Conservation (phyloP, 2,888 invertebrate genomes). For the Hyles lineata region DNA sequence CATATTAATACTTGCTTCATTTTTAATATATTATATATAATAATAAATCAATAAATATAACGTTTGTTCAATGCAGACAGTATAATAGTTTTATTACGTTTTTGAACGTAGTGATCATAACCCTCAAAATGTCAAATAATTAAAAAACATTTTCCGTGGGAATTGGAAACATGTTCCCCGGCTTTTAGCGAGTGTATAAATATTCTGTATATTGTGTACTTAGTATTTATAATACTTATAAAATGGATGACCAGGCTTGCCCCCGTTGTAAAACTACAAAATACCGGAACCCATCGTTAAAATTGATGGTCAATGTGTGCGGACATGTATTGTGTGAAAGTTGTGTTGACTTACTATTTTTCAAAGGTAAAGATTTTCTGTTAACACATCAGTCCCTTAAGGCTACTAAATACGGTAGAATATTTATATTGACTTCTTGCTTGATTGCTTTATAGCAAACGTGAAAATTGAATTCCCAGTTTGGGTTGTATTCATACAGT, state of each 20-base stretch:
- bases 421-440: not conserved
- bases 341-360: slow-evolving; percentile 97
- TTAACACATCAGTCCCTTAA: not conserved
- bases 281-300: slow-evolving; percentile 97
- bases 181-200: not conserved
- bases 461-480: too few relatives aligned
- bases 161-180: slow-evolving; percentile 16
- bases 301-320: slow-evolving; percentile 99
- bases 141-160: slow-evolving; percentile 3
- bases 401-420: not conserved
- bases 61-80: too few relatives aligned
- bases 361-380: slow-evolving; percentile 89
- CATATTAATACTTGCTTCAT: too few relatives aligned
- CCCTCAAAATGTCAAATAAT: slow-evolving; percentile 1
- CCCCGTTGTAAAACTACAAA: slow-evolving; percentile 98
- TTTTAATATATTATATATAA: too few relatives aligned
- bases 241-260: slow-evolving; percentile 94
- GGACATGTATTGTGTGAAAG: slow-evolving; percentile 99
- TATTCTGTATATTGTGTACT: not conserved
- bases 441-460: too few relatives aligned
- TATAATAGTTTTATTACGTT: not conserved
- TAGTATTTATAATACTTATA: not conserved
- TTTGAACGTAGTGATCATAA: not conserved
- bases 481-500: too few relatives aligned
- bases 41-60: too few relatives aligned